Conservation (phyloP, 37 sponge, comb jelly and placozoan species). For the Ianthella basta region DNA sequence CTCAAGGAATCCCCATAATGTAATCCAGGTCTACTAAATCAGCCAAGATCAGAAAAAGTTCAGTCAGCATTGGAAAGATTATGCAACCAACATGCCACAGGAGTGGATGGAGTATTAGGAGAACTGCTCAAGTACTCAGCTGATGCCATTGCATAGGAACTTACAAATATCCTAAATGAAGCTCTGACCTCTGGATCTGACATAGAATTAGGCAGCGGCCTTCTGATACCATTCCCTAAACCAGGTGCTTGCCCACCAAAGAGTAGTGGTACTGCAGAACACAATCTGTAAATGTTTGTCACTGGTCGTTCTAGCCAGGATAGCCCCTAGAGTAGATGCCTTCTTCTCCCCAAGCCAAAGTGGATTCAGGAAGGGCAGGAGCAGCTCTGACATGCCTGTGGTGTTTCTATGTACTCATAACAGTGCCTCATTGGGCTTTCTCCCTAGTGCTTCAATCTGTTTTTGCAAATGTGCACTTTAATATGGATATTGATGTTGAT, state of each 20-base stretch:
- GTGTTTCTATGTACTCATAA: no score
- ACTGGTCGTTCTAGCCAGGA: constrained; percentile 1
- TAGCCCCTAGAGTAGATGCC: constrained; percentile 9
- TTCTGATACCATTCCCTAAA: constrained; percentile 11
- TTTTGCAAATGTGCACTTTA: no score
- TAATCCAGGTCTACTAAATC: constrained; percentile 15
- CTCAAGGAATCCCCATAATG: constrained; percentile 19
- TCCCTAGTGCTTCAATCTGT: no score
- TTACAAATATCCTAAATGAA: constrained; percentile 23
- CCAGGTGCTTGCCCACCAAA: background rate
- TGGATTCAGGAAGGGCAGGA: constrained; percentile 18
- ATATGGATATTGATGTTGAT: no score
- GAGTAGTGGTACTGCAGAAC: constrained; percentile 6
- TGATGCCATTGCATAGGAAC: constrained; percentile 24
- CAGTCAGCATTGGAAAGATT: no score
- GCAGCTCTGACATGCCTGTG: background rate
- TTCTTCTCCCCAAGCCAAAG: constrained; percentile 25
- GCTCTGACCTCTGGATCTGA: constrained; percentile 15
- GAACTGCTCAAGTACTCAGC: constrained; percentile 13
- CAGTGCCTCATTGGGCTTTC: no score
- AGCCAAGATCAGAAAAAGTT: background rate
- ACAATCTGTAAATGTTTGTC: constrained; percentile 10
- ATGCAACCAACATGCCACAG: no score
- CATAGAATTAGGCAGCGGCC: background rate
- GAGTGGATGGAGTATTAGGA: constrained; percentile 2